Base-by-base conservation (phyloP, 2,888 invertebrate genomes). In the Cepaea hortensis region DNA sequence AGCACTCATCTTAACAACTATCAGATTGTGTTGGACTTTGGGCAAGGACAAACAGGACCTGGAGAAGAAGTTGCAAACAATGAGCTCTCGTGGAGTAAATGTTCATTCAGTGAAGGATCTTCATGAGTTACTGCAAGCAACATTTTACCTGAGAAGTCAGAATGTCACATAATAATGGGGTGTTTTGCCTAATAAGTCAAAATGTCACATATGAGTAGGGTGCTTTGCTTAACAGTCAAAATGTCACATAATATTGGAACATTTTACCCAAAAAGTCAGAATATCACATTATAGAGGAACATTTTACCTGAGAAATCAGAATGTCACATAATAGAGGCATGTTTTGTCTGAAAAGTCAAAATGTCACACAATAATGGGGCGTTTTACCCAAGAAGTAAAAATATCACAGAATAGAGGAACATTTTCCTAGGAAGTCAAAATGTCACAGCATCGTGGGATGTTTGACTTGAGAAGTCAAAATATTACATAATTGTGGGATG, bases 41-140 rank as follows among this genome's bases (percentile, higher is more conserved):
- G 94, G 94, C 0, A 92, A 92, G 83, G 93, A 94, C 79, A 94
- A 94, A 85, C 89, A 89, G 23, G 91, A 92, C 20, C 88, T 94
- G 50, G 94, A 94, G 85, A 90, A 85, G 76, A 89, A 88, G 85
- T 86, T 93, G 35, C 86, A 91, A 55, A 90, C 87, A 61, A 83
- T 93, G 77, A 83, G 89, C 85, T 68, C 80, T 70, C 75, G 81
- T 68, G 87, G 89, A 46, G 65, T 88, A 73, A 72, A 84, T 85
- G 89, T 90, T 20, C 88, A 88, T 35, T 75, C 68, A 62, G 81
- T 85, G 3, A 81, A 72, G 0, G 90, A 90, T 50, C 84, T 90
- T 46, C 85, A 88, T 62, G 88, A 87, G 2, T 62, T 87, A 73
- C 70, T 89, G 77, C 80, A 70, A 23, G 55, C 73, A 4, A 81